Percentiles rank a stretch among this genome's conserved stretches.
Conservation (phyloP, 2,113 vertebrate genomes). For the Pipa parva region DNA sequence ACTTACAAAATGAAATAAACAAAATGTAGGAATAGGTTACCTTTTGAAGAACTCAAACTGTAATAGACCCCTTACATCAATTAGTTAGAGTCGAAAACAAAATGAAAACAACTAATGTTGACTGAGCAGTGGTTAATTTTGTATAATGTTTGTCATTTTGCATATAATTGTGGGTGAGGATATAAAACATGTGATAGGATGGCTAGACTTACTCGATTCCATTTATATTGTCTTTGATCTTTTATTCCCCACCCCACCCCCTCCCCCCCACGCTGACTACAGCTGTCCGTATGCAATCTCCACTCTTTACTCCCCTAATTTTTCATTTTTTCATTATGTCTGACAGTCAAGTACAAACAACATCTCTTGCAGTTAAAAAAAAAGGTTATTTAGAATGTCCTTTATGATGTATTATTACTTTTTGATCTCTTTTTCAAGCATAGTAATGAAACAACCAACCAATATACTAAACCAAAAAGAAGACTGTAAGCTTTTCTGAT, state of each 20-base stretch:
- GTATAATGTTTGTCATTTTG: background rate
- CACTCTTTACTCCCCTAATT: slow-evolving; percentile 15
- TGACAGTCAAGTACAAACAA: too few relatives aligned
- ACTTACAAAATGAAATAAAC: too few relatives aligned
- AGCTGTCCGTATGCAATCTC: slow-evolving; percentile 21
- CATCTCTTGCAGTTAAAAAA: too few relatives aligned
- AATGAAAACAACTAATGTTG: background rate
- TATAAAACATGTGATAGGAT: background rate
- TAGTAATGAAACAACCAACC: too few relatives aligned
- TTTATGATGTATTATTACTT: too few relatives aligned
- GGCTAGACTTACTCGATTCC: slow-evolving; percentile 15
- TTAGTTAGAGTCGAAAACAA: background rate
- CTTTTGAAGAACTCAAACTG: too few relatives aligned
- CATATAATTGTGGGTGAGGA: slow-evolving; percentile 8
- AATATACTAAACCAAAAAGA: too few relatives aligned
- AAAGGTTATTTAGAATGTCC: too few relatives aligned
- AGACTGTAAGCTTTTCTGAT: too few relatives aligned
- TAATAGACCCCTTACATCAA: too few relatives aligned
- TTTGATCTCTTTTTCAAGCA: too few relatives aligned
- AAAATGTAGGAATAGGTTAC: too few relatives aligned
- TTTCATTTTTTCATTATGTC: background rate
- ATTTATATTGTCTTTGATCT: slow-evolving; percentile 41
- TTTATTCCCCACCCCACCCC: background rate
- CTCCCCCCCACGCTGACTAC: slow-evolving; percentile 18
- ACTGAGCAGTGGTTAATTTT: background rate